Evolutionary conservation across 2,888 invertebrate species (phyloP).

Genomic region (Drepanosiphum platanoidis): DNA sequence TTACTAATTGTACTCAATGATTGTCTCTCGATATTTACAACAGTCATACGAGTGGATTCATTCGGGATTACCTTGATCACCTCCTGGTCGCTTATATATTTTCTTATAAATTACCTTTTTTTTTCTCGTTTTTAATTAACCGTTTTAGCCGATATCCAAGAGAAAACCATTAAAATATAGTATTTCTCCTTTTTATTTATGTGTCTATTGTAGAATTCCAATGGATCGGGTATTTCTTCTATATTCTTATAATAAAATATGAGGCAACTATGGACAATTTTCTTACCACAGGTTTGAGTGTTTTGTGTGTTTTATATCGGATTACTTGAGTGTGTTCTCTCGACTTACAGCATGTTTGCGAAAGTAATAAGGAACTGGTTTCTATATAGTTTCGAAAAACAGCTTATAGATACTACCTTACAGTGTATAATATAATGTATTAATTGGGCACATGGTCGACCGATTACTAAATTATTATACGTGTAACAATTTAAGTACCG

Average conservation of each 20-base stretch:
- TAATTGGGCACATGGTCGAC: slow-evolving; percentile 51
- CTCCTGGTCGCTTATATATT: too few relatives aligned
- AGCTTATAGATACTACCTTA: not conserved
- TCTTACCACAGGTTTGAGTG: slow-evolving; percentile 16
- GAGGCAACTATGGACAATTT: slow-evolving; percentile 24
- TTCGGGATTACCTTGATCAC: too few relatives aligned
- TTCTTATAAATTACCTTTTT: too few relatives aligned
- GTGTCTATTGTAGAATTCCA: not conserved
- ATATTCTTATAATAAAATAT: not conserved
- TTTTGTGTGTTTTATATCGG: not conserved
- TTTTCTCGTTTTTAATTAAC: too few relatives aligned
- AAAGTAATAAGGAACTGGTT: slow-evolving; percentile 58
- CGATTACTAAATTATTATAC: slow-evolving; percentile 5
- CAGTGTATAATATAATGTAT: slow-evolving; percentile 3
- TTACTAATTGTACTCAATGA: too few relatives aligned
- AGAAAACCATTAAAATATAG: too few relatives aligned
- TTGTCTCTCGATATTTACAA: too few relatives aligned
- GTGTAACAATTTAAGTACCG: not conserved
- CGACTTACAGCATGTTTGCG: slow-evolving; percentile 18
- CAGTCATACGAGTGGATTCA: too few relatives aligned
- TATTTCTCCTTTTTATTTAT: too few relatives aligned
- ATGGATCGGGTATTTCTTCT: not conserved
- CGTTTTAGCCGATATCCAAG: too few relatives aligned
- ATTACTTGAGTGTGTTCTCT: not conserved
- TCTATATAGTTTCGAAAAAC: slow-evolving; percentile 39